Base-by-base conservation (phyloP, 2,797 vertebrate species). In the Pangasius mekongensis region DNA sequence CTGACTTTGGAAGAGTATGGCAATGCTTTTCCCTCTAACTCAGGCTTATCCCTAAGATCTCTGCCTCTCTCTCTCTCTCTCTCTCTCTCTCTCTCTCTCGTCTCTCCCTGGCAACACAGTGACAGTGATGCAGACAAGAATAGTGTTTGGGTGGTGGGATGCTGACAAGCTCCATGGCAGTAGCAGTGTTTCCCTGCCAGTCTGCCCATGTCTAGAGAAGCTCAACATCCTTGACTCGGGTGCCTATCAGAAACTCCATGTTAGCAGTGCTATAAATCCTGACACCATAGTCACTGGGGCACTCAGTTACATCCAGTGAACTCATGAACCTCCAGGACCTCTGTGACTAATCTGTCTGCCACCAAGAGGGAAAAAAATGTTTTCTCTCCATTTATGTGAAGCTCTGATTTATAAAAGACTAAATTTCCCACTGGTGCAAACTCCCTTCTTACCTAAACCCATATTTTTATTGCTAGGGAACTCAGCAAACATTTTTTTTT, bases 321-420 rank as follows among this genome's bases (percentile, higher is more conserved):
- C 30, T 74, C 67, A 74, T 76, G 84, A 74, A 56, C 60, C 81
- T 47, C 8, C 27, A 67, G 47, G 33, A 86, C 76, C 49, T 30
- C 64, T 54, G 85, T 86, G 83, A 89, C 76, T 54, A 24, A 82
- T 89, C 66, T 67, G 30, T 86, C 84, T 85, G 81, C 67, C 67
- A 83, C 52, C 80, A 83, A 33, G 56, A 84, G 69, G 73, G 80
- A 80, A 67, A 9, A 47, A 78, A n/a, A 27, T 66, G 0, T 33
- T 67, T 69, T 87, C 52, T 86, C 58, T 66, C 24, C 8, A n/a
- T 80, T 78, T 84, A 87, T 78, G 74, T 83, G 62, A 89, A 85
- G 84, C 74, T 87, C 82, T 87, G 49, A 83, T 87, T 91, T 88
- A 88, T 80, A 87, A 86, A 91, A 24, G 76, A 87, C 83, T 83